phyloP scores from a whole-genome alignment of 2,888 invertebrate genomes.

The Acholoe squamosa region DNA sequence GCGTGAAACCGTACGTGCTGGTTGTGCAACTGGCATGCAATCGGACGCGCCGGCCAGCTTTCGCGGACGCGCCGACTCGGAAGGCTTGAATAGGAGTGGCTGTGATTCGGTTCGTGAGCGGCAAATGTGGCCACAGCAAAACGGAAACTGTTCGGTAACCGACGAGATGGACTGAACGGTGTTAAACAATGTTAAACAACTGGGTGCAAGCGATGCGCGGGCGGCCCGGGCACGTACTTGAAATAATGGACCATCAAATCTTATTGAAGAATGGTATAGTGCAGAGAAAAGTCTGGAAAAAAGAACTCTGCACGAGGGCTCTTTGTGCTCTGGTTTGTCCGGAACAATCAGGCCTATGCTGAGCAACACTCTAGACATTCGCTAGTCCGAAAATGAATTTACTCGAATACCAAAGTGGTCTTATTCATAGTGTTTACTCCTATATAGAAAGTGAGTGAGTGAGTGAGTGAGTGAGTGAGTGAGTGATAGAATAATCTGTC shows the following conservation, averaged over 20 bases:
- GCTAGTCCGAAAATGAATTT: too few relatives aligned
- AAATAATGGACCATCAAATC: background rate
- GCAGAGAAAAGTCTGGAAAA: too few relatives aligned
- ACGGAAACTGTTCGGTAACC: constrained; percentile 25
- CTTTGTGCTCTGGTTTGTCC: too few relatives aligned
- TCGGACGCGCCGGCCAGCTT: background rate
- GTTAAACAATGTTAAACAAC: background rate
- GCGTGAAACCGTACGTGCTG: constrained; percentile 34
- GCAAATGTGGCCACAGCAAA: constrained; percentile 7
- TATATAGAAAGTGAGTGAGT: too few relatives aligned
- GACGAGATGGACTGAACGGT: background rate
- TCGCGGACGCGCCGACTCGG: background rate
- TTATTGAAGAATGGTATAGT: too few relatives aligned
- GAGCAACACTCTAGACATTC: too few relatives aligned
- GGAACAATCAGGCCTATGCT: too few relatives aligned
- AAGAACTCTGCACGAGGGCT: too few relatives aligned
- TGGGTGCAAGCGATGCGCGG: background rate
- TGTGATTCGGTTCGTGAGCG: background rate
- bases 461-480: too few relatives aligned
- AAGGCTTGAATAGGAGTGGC: background rate
- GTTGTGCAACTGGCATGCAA: constrained; percentile 40
- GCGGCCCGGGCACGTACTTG: constrained; percentile 10
- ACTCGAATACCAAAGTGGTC: too few relatives aligned
- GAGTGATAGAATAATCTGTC: too few relatives aligned
- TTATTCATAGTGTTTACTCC: too few relatives aligned